A percentile compares a stretch with the other conserved stretches of the same genome.
phyloP scores from a whole-genome alignment of 2,888 invertebrate species.

The Nymphalis urticae region DNA sequence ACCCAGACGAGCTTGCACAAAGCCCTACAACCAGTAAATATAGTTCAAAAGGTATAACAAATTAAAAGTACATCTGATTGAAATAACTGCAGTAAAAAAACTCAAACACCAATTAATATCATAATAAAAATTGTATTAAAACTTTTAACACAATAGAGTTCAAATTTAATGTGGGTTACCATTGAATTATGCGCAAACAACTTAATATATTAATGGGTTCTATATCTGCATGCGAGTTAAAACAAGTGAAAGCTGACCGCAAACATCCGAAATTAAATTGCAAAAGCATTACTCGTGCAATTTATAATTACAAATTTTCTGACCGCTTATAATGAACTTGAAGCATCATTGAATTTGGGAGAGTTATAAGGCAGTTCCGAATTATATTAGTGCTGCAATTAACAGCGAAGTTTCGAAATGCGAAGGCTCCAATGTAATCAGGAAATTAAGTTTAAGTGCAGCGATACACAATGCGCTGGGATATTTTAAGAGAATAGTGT shows the following conservation, averaged over 20 bases:
- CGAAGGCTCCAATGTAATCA: neutral
- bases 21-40: too few relatives aligned
- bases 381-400: constrained; percentile 2
- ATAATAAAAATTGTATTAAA: too few relatives aligned
- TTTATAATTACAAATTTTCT: neutral
- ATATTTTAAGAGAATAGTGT: neutral
- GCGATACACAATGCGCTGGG: neutral
- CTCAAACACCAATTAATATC: too few relatives aligned
- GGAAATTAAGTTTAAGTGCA: constrained; percentile 5
- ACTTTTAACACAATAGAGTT: too few relatives aligned
- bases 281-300: neutral
- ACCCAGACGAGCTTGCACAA: too few relatives aligned
- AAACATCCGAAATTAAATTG: neutral
- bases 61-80: neutral
- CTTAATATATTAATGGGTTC: too few relatives aligned
- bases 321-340: constrained; percentile 3
- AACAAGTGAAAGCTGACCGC: too few relatives aligned
- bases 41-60: too few relatives aligned
- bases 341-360: neutral
- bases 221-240: too few relatives aligned
- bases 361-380: neutral
- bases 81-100: neutral
- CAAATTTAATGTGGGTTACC: too few relatives aligned
- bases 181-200: too few relatives aligned
- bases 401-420: neutral